Base-by-base conservation (phyloP, 2,888 invertebrate species). In the Megamerina dolium region DNA sequence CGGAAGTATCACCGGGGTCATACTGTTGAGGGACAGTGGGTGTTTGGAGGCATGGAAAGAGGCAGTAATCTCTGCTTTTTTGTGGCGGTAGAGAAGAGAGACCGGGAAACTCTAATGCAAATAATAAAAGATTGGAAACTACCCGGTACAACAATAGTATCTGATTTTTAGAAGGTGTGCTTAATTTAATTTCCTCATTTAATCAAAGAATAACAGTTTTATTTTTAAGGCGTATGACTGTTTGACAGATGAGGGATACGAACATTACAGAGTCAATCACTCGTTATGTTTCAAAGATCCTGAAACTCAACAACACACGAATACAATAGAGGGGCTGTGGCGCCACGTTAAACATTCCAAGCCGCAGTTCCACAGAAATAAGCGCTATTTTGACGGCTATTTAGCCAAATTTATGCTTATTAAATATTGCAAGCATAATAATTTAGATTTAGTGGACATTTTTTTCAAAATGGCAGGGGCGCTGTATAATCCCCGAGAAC, bases 201-300 rank as follows among this genome's bases (percentile, higher is more conserved):
- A n/a, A n/a, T n/a, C n/a, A n/a, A n/a, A n/a, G n/a, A n/a, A n/a
- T n/a, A n/a, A n/a, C n/a, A n/a, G n/a, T n/a, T n/a, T n/a, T n/a
- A n/a, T 16, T 13, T 37, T 14, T 16, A 8, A 37, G 37, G 26
- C 27, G 26, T 37, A 37, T 42, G 45, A 43, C 46, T 49, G 38
- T 43, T 34, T 34, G 33, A 9, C 14, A n/a, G 33, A 34, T 16
- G 36, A 36, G 23, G 36, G 36, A 2, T 36, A 12, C 23, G 13
- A 12, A 10, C 36, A 36, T 23, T 36, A 23, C 18, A 19, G 23
- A 8, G 36, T 36, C 4, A 36, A 36, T 2, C 36, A 36, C 18
- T 26, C 36, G 13, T 5, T 36, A 13, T 4, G 23, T 23, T 36
- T 36, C 13, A 36, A 36, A 12, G 36, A 36, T 13, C 23, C 23